Base-by-base conservation (phyloP, 2,888 invertebrate species). In the Tinea trinotella region DNA sequence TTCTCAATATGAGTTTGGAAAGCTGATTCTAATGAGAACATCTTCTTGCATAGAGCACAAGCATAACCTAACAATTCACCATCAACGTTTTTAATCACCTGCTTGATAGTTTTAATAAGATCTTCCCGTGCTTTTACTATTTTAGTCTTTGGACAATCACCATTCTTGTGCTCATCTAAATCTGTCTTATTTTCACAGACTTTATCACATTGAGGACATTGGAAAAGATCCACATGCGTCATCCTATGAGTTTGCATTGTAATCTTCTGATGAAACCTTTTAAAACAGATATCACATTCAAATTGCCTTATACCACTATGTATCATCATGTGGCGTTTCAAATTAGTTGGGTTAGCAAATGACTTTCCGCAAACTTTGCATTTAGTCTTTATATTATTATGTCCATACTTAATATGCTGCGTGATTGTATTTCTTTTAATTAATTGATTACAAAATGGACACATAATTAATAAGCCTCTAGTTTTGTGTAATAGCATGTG, bases 301-400 rank as follows among this genome's bases (percentile, higher is more conserved):
- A 79, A 87, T n/a, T 83, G 80, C 57, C 75, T 71, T 1, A 80
- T 62, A 0, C 83, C 86, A 0, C 64, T 74, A 56, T 87, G 87
- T 5, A 85, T 86, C 76, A 82, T 78, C 80, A 84, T 81, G 60
- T 87, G 87, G 0, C 86, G 75, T 64, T 85, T 86, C 15, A 86
- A 64, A 57, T 87, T 87, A 57, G 85, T 83, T 0, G 80, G 78
- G 59, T 84, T 87, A 0, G 86, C 86, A 65, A 87, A 87, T 10
- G 86, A 83, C 57, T 87, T 87, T 1, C 62, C 63, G 56, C 87
- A 87, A 2, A 82, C 40, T 15, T 64, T 68, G 58, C 87, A 87
- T 9, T 73, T 65, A 0, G 86, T 85, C 58, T 82, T 83, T n/a
- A 76, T 66, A 19, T 74, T 76, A 53, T 75, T 85, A 58, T 87